Evolutionary conservation across 2,888 invertebrate species (phyloP), one percentile per base, ranked within the genome.

Genomic region (Apamea sordens): DNA sequence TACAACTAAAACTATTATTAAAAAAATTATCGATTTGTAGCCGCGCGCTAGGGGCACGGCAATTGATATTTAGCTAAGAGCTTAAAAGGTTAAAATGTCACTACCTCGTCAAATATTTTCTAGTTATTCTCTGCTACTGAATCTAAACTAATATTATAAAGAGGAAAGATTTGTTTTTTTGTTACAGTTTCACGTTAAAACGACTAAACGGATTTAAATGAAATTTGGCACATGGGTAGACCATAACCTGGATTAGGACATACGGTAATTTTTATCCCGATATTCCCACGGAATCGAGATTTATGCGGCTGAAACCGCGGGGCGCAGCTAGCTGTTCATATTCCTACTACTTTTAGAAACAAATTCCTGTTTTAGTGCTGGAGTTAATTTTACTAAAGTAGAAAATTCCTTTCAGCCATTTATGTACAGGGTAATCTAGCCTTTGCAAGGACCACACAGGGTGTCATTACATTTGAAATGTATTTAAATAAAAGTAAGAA

Each of bases 401-500:
- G 11, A 24, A 36, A 24, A 11, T 64, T 53, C 0, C 18, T 82
- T n/a, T 15, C 0, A 15, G 32, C 1, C 4, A n/a, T 41, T 59
- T 18, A 36, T 41, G 0, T n/a, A 24, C 77, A 71, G 13, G 53
- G n/a, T 79, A 61, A 79, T 71, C 79, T 73, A 73, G 63, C 70
- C 65, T 71, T 73, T 63, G 50, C 18, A 41, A 64, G 28, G 84
- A 84, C 85, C 84, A 85, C 84, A 82, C 84, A 73, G 64, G 18
- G 53, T 50, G 82, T 64, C 28, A 85, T 81, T 82, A 82, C 77
- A 73, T 84, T 85, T 82, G 32, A 82, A 85, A 82, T 84, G 68
- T 84, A 84, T 85, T 84, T 84, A 85, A 84, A 84, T 78, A 78
- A 84, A 85, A 74, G 47, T 72, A 73, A 61, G 72, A 73, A 77